Evolutionary conservation across 2,113 vertebrate species (phyloP).

Genomic region (Anolis carolinensis): DNA sequence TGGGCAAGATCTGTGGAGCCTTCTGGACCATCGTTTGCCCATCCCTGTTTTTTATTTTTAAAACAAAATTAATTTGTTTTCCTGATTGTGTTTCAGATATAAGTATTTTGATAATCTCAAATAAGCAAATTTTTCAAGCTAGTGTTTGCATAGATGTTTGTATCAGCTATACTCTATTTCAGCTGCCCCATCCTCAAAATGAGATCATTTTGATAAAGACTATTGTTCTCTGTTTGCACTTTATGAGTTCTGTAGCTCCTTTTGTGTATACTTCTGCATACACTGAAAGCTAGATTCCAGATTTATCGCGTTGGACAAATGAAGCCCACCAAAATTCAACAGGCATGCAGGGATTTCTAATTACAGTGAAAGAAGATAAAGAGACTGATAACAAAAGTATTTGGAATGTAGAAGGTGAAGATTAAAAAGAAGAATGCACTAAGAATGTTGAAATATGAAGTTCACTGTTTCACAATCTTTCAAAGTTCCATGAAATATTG

Average conservation of each 20-base stretch:
- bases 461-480: slow-evolving; percentile 15
- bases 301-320: slow-evolving; percentile 19
- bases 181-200: slow-evolving; percentile 17
- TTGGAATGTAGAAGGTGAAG: slow-evolving; percentile 44
- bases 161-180: neutral
- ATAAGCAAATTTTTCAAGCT: neutral
- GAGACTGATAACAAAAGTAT: slow-evolving; percentile 32
- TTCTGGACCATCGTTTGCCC: no score
- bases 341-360: slow-evolving; percentile 13
- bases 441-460: slow-evolving; percentile 23
- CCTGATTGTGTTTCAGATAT: no score
- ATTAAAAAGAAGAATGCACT: neutral
- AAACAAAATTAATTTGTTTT: no score
- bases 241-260: slow-evolving; percentile 43
- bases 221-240: slow-evolving; percentile 32
- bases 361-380: slow-evolving; percentile 34
- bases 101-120: neutral
- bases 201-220: slow-evolving; percentile 37
- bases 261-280: slow-evolving; percentile 19
- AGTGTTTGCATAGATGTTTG: slow-evolving; percentile 6
- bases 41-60: no score
- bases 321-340: slow-evolving; percentile 38
- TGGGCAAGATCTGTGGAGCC: no score
- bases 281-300: slow-evolving; percentile 39
- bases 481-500: neutral